Conservation (phyloP, 2,113 vertebrate genomes). For the Dendropsophus ebraccatus region DNA sequence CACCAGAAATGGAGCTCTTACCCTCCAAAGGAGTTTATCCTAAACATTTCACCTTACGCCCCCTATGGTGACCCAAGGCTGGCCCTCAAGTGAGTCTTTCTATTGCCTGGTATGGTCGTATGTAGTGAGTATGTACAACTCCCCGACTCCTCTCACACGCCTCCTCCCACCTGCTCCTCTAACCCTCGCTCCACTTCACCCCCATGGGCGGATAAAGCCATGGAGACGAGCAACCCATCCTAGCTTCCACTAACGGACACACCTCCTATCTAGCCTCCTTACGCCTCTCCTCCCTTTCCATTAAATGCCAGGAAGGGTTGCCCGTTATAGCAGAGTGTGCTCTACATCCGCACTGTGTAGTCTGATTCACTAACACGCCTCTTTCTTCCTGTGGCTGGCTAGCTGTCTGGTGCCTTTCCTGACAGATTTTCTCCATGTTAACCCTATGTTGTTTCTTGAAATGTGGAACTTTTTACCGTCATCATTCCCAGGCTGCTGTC, state of each 20-base stretch:
- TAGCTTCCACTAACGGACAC: constrained; percentile 64
- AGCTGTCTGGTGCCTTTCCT: constrained; percentile 71
- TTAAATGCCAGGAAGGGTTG: constrained; percentile 73
- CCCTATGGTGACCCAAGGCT: constrained; percentile 98
- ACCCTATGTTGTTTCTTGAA: constrained; percentile 67
- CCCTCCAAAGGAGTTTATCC: constrained; percentile 98
- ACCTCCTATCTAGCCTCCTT: constrained; percentile 52
- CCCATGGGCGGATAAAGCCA: constrained; percentile 85
- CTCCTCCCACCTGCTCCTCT: constrained; percentile 72
- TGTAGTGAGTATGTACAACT: constrained; percentile 72
- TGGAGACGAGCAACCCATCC: constrained; percentile 92
- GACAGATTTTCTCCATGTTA: constrained; percentile 73
- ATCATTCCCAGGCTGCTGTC: constrained; percentile 62
- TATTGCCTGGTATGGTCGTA: constrained; percentile 75
- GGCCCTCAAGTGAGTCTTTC: constrained; percentile 99
- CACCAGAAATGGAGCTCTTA: constrained; percentile 99
- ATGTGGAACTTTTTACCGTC: constrained; percentile 74
- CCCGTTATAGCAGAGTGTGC: constrained; percentile 70
- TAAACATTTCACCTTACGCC: constrained; percentile 99
- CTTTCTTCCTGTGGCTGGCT: constrained; percentile 73
- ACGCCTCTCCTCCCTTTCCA: constrained; percentile 13
- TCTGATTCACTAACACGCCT: constrained; percentile 73
- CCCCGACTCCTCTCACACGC: constrained; percentile 52
- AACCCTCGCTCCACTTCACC: constrained; percentile 61
- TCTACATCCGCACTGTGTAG: constrained; percentile 68